Conservation (phyloP, 1,140 invertebrate genomes). For the Caerostris darwini region DNA sequence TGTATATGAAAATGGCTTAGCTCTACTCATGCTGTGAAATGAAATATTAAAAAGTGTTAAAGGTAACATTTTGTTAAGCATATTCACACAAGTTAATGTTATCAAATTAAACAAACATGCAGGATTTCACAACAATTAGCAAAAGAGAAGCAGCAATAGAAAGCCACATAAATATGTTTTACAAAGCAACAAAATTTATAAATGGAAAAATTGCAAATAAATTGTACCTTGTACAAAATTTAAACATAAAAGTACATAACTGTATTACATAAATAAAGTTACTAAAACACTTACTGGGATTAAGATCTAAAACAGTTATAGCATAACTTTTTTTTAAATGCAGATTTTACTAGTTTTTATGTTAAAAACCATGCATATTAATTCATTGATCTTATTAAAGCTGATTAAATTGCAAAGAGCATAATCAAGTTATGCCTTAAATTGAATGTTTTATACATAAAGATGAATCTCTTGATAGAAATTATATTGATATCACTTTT, state of each 20-base stretch:
- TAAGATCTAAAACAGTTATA: not conserved
- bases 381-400: not conserved
- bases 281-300: not conserved
- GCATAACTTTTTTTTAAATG: not conserved
- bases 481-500: too few relatives aligned
- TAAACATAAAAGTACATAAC: not conserved
- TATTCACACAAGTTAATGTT: slow-evolving; percentile 64
- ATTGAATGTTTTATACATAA: too few relatives aligned
- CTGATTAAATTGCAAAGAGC: too few relatives aligned
- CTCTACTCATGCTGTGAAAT: slow-evolving; percentile 76
- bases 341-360: not conserved
- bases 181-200: slow-evolving; percentile 20
- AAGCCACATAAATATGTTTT: slow-evolving; percentile 7
- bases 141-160: not conserved
- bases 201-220: slow-evolving; percentile 11
- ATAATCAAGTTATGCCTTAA: too few relatives aligned
- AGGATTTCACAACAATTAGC: not conserved
- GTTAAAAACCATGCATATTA: slow-evolving; percentile 2
- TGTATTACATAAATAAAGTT: too few relatives aligned
- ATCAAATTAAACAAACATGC: slow-evolving; percentile 58
- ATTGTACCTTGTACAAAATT: not conserved
- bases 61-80: slow-evolving; percentile 59
- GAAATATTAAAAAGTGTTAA: slow-evolving; percentile 70
- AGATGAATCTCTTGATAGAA: too few relatives aligned
- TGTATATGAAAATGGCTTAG: slow-evolving; percentile 77